Evolutionary conservation across 2,888 invertebrate genomes (phyloP), one percentile per base, ranked within the genome.

Genomic region (Caradrina kadenii): DNA sequence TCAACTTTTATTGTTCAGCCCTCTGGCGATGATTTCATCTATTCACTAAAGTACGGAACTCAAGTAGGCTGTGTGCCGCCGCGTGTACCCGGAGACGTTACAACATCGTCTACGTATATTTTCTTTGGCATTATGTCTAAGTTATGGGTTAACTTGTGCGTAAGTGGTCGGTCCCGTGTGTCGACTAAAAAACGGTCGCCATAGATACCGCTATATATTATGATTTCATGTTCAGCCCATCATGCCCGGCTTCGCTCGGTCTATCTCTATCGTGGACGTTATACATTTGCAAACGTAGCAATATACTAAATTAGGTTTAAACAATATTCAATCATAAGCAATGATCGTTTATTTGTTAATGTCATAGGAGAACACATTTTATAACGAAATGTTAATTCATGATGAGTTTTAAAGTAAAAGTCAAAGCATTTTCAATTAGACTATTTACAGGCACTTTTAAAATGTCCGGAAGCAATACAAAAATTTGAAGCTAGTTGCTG

Each of bases 1-100:
- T 42, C 26, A 73, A 84, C 69, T 84, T 80, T 79, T 80, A 82
- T 68, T 80, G 70, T 82, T 74, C 54, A 58, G 50, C 59, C 63
- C 64, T 59, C 39, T 0, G 35, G 55, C 66, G 63, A 79, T 64
- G 69, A 73, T 73, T 62, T 69, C 61, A 63, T 79, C 52, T 63
- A 13, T 22, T 65, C n/a, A 26, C 63, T 48, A 80, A 52, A 50
- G 58, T 52, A 55, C 21, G n/a, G 19, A 50, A 42, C 68, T 58
- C 19, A 53, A 48, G 50, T 26, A 48, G 13, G n/a, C 10, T 45
- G 10, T 45, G n/a, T 58, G 17, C 15, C 26, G 48, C 6, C 35
- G 26, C 45, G 22, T 22, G 26, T 31, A 50, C 17, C 54, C n/a
- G 19, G 54, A 45, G 49, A 61, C 53, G 45, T 67, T 50, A 60